Conservation (phyloP, 2,888 invertebrate species). For the Choristoneura rosaceana region DNA sequence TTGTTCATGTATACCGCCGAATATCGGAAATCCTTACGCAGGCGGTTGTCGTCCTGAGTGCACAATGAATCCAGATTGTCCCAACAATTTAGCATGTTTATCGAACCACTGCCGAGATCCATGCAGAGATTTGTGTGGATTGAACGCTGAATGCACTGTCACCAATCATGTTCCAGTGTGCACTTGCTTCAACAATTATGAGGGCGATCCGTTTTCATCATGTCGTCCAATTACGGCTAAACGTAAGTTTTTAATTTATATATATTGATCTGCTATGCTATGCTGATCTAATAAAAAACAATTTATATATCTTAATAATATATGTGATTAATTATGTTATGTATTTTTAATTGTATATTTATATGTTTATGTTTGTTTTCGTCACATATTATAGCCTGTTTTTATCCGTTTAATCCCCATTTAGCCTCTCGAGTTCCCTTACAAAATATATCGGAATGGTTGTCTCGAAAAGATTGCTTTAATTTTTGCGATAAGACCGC, state of each 20-base stretch:
- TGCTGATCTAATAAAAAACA: no score
- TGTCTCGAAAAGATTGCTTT: no score
- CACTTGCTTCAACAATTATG: slow-evolving; percentile 90
- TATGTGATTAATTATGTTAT: no score
- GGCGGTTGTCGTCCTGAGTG: slow-evolving; percentile 95
- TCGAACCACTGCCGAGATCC: slow-evolving; percentile 95
- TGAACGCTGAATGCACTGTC: slow-evolving; percentile 93
- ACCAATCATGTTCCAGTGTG: slow-evolving; percentile 94
- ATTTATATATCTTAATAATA: no score
- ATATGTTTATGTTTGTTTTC: no score
- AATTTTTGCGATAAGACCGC: no score
- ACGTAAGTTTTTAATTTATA: slow-evolving; percentile 77
- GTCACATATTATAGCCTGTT: no score
- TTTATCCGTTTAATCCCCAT: no score
- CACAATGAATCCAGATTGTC: slow-evolving; percentile 92
- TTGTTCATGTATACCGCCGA: slow-evolving; percentile 95
- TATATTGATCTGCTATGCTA: neutral
- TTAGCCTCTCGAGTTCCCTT: no score
- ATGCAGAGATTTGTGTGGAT: slow-evolving; percentile 93
- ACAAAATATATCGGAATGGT: no score
- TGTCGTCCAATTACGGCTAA: slow-evolving; percentile 86
- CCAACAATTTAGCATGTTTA: slow-evolving; percentile 90
- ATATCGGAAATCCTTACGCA: slow-evolving; percentile 94
- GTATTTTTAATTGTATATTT: no score
- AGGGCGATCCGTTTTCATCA: slow-evolving; percentile 93